phyloP scores from a whole-genome alignment of 2,888 invertebrate species.

The Aproaerema taeniolella region DNA sequence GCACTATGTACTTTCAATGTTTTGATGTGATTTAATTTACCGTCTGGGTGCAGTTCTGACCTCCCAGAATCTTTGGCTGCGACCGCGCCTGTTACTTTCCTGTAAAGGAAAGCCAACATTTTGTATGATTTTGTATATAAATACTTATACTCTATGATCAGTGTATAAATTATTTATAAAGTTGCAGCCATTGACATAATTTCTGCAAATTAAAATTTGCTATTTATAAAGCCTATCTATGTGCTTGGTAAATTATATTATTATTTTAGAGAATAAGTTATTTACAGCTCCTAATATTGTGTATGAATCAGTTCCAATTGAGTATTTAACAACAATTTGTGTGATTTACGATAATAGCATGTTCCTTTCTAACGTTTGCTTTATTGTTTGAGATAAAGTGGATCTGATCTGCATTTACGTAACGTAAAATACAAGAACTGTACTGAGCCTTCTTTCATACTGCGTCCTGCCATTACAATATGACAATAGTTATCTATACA shows the following conservation, averaged over 20 bases:
- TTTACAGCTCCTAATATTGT: slow-evolving; percentile 19
- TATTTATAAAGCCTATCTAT: not conserved
- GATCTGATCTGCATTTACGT: too few species aligned
- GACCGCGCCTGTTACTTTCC: slow-evolving; percentile 2
- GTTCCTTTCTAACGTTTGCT: slow-evolving; percentile 19
- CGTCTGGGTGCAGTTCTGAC: too few species aligned
- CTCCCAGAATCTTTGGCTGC: too few species aligned
- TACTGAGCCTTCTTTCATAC: not conserved
- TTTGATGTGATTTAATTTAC: too few species aligned
- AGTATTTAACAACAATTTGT: slow-evolving; percentile 16
- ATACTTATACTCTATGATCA: not conserved
- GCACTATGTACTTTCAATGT: too few species aligned
- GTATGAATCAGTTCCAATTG: slow-evolving; percentile 14
- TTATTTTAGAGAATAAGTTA: not conserved
- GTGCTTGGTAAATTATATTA: slow-evolving; percentile 2
- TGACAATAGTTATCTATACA: slow-evolving; percentile 34
- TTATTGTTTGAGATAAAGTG: slow-evolving; percentile 2
- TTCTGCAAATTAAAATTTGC: not conserved
- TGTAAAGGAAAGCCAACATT: not conserved
- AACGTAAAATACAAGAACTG: slow-evolving; percentile 10
- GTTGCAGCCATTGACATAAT: not conserved
- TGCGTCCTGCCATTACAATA: slow-evolving; percentile 16
- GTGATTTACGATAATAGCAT: slow-evolving; percentile 19
- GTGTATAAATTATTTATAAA: slow-evolving; percentile 3
- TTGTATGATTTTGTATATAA: slow-evolving; percentile 4